Evolutionary conservation across 2,113 vertebrate genomes (phyloP).

Genomic region (Microtus montanus): DNA sequence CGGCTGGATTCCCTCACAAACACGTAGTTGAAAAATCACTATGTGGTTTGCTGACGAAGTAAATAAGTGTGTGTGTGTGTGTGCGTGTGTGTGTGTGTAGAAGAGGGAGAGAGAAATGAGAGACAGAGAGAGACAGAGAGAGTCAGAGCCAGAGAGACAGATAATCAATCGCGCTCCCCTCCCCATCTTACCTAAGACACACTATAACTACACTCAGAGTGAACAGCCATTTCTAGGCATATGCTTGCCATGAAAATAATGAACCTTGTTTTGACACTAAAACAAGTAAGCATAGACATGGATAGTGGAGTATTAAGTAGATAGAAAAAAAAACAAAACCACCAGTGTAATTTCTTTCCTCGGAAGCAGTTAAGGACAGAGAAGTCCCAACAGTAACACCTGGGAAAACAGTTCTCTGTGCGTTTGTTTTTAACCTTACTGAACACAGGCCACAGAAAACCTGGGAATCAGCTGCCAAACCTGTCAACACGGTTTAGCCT

Average conservation of each 20-base stretch:
- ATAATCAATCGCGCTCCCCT: not conserved
- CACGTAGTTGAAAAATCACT: not conserved
- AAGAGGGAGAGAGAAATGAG: too few relatives aligned
- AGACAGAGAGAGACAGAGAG: not conserved
- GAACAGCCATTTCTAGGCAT: not conserved
- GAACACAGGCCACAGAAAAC: not conserved
- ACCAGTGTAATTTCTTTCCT: not conserved
- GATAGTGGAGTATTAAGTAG: conserved; percentile 7
- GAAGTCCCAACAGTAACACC: not conserved
- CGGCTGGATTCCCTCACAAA: not conserved
- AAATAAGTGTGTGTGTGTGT: not conserved
- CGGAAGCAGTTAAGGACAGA: not conserved
- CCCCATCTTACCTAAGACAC: not conserved
- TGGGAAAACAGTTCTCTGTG: not conserved
- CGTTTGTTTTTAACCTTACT: not conserved
- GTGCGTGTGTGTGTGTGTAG: not conserved
- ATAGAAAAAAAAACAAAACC: not conserved
- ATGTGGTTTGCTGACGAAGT: not conserved
- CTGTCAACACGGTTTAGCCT: not conserved
- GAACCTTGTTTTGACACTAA: not conserved
- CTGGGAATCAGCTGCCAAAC: not conserved
- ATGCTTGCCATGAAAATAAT: conserved; percentile 1
- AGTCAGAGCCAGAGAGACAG: not conserved
- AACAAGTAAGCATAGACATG: not conserved
- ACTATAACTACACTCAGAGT: not conserved